phyloP scores from a whole-genome alignment of 2,888 invertebrate species.

The Eurytoma adleriae region DNA sequence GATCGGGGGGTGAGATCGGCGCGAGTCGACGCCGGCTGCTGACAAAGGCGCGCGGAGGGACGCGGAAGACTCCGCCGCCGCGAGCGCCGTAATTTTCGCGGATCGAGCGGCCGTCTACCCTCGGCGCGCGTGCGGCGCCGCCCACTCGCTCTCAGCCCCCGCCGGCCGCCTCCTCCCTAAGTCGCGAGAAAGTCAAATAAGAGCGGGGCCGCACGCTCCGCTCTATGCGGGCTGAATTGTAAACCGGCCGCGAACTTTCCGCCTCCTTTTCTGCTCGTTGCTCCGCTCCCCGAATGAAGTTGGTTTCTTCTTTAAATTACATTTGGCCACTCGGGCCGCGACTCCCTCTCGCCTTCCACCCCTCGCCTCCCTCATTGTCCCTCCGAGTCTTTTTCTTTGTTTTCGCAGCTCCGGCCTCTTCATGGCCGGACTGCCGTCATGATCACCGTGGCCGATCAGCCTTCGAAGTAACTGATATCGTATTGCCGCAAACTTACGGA shows the following conservation, averaged over 20 bases:
- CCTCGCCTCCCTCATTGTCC: constrained; percentile 34
- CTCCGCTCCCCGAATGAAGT: constrained; percentile 63
- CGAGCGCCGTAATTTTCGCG: constrained; percentile 59
- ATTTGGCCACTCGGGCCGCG: constrained; percentile 72
- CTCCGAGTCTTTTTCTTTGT: constrained; percentile 12
- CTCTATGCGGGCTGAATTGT: constrained; percentile 71
- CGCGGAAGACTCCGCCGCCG: neutral
- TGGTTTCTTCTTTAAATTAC: constrained; percentile 73
- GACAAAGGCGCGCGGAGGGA: constrained; percentile 6
- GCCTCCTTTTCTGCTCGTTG: constrained; percentile 67
- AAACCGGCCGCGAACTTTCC: constrained; percentile 68
- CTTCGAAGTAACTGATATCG: no score
- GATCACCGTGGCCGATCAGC: neutral
- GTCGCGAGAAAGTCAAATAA: constrained; percentile 63
- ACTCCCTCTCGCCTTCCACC: constrained; percentile 41
- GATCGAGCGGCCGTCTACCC: constrained; percentile 59
- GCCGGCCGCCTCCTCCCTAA: constrained; percentile 54
- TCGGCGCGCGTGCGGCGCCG: neutral
- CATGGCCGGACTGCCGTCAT: no score
- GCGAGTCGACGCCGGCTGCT: neutral
- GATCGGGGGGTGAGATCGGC: neutral
- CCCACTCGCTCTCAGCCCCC: neutral
- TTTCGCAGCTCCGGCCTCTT: neutral
- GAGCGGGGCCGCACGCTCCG: constrained; percentile 48
- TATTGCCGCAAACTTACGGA: no score